Base-by-base conservation (phyloP, 2,113 vertebrate genomes). In the Larimichthys crocea region DNA sequence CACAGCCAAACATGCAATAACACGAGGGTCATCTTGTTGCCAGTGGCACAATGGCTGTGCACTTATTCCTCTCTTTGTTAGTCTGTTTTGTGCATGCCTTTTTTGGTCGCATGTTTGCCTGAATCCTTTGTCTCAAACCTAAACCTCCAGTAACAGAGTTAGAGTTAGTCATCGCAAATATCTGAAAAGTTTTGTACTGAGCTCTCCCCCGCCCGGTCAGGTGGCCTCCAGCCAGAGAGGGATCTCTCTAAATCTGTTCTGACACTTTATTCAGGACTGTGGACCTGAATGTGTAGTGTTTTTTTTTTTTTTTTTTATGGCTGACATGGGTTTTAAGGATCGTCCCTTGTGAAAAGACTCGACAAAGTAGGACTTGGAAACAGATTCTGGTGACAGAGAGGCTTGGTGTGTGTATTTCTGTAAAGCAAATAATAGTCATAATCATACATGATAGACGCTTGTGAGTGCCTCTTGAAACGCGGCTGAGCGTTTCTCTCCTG, bases 231-330 rank as follows among this genome's bases (percentile, higher is more conserved):
- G 56, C 77, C 82, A 89, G 73, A 80, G 46, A 19, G 62, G 22
- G 24, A 86, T 88, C 70, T 79, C 79, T 55, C 66, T 74, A 79
- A 93, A 92, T 88, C 68, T 79, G 59, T 24, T 46, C 76, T 76
- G 83, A 71, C 57, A 75, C 79, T 85, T 73, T 68, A 56, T 87
- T 74, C 75, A 35, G 29, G 69, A 44, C 71, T 24, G 22, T 79
- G 64, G 61, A 5, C 42, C 12, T 64, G 71, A 71, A 76, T 70
- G 50, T 77, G 65, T 44, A 55, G 40, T 22, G 15, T 77, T 87
- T 40, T 40, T 40, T 40, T 31, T 40, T 40, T 31, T 31, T 8
- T 9, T 40, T 40, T 40, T 82, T 70, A 62, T 11, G 16, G 61
- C 56, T 2, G 4, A 74, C 63, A 50, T 0, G 3, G 75, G 60